Percentiles rank a stretch among this genome's conserved stretches.
Evolutionary conservation across 2,797 vertebrate genomes (phyloP).

Genomic region (Amphiprion clarkii): DNA sequence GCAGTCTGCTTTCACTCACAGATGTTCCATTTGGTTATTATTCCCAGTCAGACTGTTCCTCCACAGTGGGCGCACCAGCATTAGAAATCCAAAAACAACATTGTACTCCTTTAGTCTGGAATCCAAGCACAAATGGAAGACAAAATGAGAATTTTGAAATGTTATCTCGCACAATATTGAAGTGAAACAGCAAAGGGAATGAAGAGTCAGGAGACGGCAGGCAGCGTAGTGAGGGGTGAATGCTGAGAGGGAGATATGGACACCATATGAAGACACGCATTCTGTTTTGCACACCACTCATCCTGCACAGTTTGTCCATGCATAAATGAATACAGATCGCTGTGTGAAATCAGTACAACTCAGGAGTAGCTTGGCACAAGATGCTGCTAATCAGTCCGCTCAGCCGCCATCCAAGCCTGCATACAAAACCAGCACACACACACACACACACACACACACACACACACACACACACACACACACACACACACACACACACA

Average conservation of each 20-base stretch:
- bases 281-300: conserved; percentile 59
- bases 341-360: conserved; percentile 68
- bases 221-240: conserved; percentile 23
- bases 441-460: conserved; percentile 32
- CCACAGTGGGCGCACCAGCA: conserved; percentile 22
- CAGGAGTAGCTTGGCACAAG: conserved; percentile 71
- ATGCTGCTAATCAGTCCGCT: conserved; percentile 75
- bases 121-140: conserved; percentile 29
- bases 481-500: conserved; percentile 37
- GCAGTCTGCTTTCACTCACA: conserved; percentile 34
- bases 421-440: conserved; percentile 47
- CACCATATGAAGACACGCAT: conserved; percentile 47
- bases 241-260: conserved; percentile 27
- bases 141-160: conserved; percentile 36
- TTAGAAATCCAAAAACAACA: conserved; percentile 31
- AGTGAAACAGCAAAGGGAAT: conserved; percentile 24
- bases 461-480: conserved; percentile 23
- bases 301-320: conserved; percentile 50
- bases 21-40: conserved; percentile 47
- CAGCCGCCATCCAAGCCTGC: conserved; percentile 46
- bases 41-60: conserved; percentile 32
- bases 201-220: conserved; percentile 16
- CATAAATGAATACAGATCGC: conserved; percentile 77
- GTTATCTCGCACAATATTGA: conserved; percentile 37
- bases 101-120: conserved; percentile 25